A percentile compares a stretch with the other conserved stretches of the same genome.
Evolutionary conservation across 2,113 vertebrate species (phyloP).

Genomic region (Macquaria australasica): DNA sequence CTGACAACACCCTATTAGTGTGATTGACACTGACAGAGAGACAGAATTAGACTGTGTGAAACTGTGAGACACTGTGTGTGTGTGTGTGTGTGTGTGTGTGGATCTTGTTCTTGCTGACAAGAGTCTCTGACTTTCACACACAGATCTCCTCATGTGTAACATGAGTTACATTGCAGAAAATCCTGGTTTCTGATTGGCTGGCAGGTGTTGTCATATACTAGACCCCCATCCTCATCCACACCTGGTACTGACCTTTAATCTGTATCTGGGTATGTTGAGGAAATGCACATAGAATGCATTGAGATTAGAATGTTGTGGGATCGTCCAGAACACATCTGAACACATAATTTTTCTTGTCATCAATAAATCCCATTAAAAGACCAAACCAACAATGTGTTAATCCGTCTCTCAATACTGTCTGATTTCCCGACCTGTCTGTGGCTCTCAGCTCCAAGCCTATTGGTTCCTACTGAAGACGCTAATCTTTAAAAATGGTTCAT

Average conservation of each 20-base stretch:
- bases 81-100: conserved; percentile 19
- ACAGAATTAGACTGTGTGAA: conserved; percentile 4
- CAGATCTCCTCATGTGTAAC: conserved; percentile 32
- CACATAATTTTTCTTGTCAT: no score
- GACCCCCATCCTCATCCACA: background rate
- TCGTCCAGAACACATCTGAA: background rate
- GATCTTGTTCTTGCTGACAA: conserved; percentile 24
- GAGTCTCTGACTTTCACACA: conserved; percentile 39
- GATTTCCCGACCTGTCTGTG: no score
- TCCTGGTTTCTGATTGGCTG: conserved; percentile 13
- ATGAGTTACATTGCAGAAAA: conserved; percentile 38
- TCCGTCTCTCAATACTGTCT: no score
- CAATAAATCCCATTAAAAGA: no score
- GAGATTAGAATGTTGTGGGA: background rate
- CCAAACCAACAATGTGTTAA: no score
- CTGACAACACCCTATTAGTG: conserved; percentile 63
- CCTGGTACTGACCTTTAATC: background rate
- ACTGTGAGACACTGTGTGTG: background rate
- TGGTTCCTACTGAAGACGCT: no score
- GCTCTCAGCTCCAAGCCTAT: no score
- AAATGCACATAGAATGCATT: background rate
- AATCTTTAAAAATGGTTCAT: no score
- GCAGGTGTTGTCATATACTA: background rate
- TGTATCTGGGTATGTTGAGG: background rate
- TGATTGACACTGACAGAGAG: conserved; percentile 59